Evolutionary conservation across 2,888 invertebrate genomes (phyloP).

Genomic region (Sepiola atlantica): DNA sequence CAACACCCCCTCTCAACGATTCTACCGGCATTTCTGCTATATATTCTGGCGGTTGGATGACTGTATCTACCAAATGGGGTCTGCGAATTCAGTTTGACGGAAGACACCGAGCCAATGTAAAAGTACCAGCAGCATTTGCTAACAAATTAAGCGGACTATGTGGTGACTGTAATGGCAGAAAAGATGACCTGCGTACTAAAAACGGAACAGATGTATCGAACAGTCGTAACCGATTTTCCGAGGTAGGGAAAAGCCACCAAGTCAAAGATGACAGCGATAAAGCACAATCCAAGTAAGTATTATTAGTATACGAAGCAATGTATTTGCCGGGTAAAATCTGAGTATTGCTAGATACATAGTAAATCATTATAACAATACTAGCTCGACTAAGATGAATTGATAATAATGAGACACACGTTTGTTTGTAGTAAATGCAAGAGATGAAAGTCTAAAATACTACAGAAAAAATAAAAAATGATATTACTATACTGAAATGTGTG

Average conservation of each 20-base stretch:
- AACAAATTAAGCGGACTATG: slow-evolving; percentile 56
- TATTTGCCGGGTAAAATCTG: no score
- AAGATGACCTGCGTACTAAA: slow-evolving; percentile 55
- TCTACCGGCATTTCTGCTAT: slow-evolving; percentile 48
- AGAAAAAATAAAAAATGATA: no score
- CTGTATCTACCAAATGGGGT: slow-evolving; percentile 54
- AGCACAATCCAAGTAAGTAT: not conserved
- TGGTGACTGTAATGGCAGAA: slow-evolving; percentile 58
- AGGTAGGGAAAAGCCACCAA: slow-evolving; percentile 54
- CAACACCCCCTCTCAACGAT: not conserved
- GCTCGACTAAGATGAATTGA: no score
- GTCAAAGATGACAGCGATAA: slow-evolving; percentile 57
- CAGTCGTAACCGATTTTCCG: slow-evolving; percentile 48
- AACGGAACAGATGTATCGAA: slow-evolving; percentile 53
- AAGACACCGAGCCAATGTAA: slow-evolving; percentile 52
- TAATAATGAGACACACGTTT: no score
- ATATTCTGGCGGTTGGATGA: slow-evolving; percentile 49
- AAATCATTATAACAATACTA: no score
- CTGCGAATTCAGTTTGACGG: slow-evolving; percentile 57
- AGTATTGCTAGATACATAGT: no score
- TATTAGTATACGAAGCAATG: no score
- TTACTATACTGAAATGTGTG: no score
- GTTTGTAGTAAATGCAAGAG: no score
- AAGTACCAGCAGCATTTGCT: slow-evolving; percentile 51
- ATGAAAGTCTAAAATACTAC: no score